Evolutionary conservation across 2,113 vertebrate species (phyloP), one percentile per base, ranked within the genome.

Genomic region (Noctilio leporinus): DNA sequence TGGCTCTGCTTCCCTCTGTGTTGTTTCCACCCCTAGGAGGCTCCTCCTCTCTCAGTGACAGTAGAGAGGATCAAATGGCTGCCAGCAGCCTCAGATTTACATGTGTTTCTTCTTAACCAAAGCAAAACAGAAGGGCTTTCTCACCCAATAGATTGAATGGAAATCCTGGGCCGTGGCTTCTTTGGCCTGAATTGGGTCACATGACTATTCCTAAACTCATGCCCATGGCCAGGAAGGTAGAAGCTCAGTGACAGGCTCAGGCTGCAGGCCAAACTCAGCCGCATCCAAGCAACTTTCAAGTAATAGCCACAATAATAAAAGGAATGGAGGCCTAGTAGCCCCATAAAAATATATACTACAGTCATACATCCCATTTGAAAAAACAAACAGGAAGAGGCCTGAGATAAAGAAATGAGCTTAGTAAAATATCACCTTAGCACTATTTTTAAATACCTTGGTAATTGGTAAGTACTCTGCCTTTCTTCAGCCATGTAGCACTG

Each of bases 371-470:
- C 57, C 26, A 38, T 64, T 55, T 91, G 64, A 38, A 85, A 87
- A 94, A 30, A 1, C 9, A 51, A 55, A n/a, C 5, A 40, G 26
- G 9, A 96, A 73, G 78, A 43, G 26, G 65, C 53, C 76, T 59
- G 22, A 94, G 33, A 78, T 51, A 20, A 96, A 85, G 15, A 88
- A 91, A 81, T 73, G 11, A 85, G n/a, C 45, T 43, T 57, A 81
- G 28, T 10, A 20, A 85, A 92, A 2, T 7, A 51, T 53, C 28
- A 17, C 16, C 47, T 19, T n/a, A 73, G 14, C 10, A 75, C 70
- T 33, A 7, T 4, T 89, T 82, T 28, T 6, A 51, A 43, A 38
- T 30, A 45, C 43, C 59, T 91, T 9, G n/a, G 35, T 59, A 86
- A 57, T 55, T 70, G 51, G 28, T 73, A 80, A 84, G 53, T 47